A percentile compares a stretch with the other conserved stretches of the same genome.
These are phyloP conservation scores for Mareca strepera DNA, from an alignment of 2,797 vertebrate species.

Conservation along the genomic window DNA sequence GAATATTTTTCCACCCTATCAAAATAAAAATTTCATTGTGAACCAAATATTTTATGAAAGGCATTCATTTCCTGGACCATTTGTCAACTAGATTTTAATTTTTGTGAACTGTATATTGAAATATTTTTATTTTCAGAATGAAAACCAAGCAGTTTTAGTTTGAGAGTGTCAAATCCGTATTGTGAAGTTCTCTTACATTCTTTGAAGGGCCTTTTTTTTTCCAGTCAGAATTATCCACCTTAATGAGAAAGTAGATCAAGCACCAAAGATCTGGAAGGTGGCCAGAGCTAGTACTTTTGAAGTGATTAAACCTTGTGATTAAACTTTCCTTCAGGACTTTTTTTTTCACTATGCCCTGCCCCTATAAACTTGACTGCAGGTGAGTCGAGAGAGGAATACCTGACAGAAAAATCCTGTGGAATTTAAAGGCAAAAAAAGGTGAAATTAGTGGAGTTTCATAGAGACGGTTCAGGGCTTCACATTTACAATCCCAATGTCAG, in stretches of 20 bases:
- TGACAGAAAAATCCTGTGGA: rapidly evolving
- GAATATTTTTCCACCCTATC: not conserved
- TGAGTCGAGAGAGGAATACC: not conserved
- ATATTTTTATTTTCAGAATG: not conserved
- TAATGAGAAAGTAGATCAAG: not conserved
- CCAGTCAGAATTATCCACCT: not conserved
- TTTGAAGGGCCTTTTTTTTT: not conserved
- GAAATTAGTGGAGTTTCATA: not conserved
- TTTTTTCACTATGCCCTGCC: rapidly evolving
- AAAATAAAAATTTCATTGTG: not conserved
- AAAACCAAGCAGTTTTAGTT: not conserved
- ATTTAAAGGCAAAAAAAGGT: not conserved
- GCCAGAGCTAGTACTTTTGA: not conserved
- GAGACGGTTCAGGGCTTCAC: not conserved
- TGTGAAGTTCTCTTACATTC: not conserved
- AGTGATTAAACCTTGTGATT: not conserved
- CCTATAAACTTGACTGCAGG: not conserved
- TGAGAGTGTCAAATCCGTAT: not conserved
- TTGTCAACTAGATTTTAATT: not conserved
- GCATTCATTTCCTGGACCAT: not conserved
- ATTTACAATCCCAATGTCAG: rapidly evolving
- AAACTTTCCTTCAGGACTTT: not conserved
- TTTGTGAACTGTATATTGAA: not conserved
- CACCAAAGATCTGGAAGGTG: not conserved
- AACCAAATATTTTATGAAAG: not conserved